Percentiles rank a stretch among this genome's conserved stretches.
These are phyloP conservation scores for Heteromurus nitidus DNA, from an alignment of 2,888 invertebrate genomes.

Conservation along the genomic window DNA sequence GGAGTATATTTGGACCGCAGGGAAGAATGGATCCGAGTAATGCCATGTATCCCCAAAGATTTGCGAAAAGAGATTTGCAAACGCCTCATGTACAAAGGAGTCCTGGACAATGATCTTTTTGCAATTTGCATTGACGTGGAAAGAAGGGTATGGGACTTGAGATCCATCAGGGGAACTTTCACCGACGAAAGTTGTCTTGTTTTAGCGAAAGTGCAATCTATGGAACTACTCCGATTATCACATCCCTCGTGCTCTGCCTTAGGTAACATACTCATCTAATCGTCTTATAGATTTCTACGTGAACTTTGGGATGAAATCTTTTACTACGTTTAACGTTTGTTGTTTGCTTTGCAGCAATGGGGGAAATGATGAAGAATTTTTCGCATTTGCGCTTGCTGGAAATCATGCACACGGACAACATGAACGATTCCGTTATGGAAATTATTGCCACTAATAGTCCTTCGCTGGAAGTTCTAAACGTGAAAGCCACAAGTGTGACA, in stretches of 20 bases:
- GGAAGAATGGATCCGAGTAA: background rate
- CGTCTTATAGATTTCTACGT: background rate
- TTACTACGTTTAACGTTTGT: background rate
- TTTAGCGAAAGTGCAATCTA: background rate
- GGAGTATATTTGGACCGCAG: background rate
- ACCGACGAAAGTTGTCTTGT: background rate
- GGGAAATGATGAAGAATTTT: slow-evolving; percentile 9
- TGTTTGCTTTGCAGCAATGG: slow-evolving; percentile 18
- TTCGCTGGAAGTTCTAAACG: slow-evolving; percentile 26
- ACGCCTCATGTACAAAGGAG: slow-evolving; percentile 24
- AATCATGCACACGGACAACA: slow-evolving; percentile 11
- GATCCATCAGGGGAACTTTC: background rate
- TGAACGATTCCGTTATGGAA: slow-evolving; percentile 28
- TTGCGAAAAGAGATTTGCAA: slow-evolving; percentile 24
- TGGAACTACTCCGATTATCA: slow-evolving; percentile 1
- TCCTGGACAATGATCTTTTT: slow-evolving; percentile 12
- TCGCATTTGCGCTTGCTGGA: slow-evolving; percentile 4
- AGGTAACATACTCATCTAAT: background rate
- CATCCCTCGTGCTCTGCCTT: background rate
- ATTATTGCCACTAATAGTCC: slow-evolving; percentile 6
- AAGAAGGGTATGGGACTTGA: background rate
- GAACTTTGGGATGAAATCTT: background rate
- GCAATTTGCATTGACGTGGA: background rate
- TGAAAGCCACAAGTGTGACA: slow-evolving; percentile 2
- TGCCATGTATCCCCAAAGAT: slow-evolving; percentile 19